Evolutionary conservation across 1,140 invertebrate species (phyloP), one percentile per base, ranked within the genome.

Genomic region (Monomorium pharaonis): DNA sequence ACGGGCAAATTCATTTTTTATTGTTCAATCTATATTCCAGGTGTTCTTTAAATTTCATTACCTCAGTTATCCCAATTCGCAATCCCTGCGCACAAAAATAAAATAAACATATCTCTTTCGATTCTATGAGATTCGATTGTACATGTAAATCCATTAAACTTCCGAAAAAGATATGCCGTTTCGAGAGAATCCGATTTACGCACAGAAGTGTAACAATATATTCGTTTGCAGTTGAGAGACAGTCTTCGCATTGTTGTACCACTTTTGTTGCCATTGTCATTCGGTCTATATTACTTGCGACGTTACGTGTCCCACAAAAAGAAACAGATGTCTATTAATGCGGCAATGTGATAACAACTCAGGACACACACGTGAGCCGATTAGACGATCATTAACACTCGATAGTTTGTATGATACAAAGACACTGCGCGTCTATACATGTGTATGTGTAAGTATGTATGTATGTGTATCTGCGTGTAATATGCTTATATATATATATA

Each of bases 401-500:
- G 54, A 16, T 88, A 86, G 49, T 78, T 76, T 63, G 83, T 69
- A 72, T 37, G 18, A 10, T 85, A 70, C 69, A 88, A 89, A 78
- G 80, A 67, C 60, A 67, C 65, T 63, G 44, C 58, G 69, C 14
- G 21, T 85, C 49, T 77, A 21, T 60, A 56, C 21, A 42, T 51
- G 18, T 60, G 44, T 47, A 33, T 51, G 10, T 63, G 3, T 76
- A 16, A 42, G 54, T 77, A 12, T 37, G 44, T 49, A 24, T 54
- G 27, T 54, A 3, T 47, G 18, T 27, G 18, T 60, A 2, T 49
- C 10, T 51, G 12, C 6, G 60, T 56, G 5, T 74, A 56, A 6
- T 58, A 42, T 54, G 44, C 44, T 3, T 67, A 10, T 85, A 24
- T 63, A 30, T 85, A 24, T 63, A 30, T 84, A 14, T 58, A 30